phyloP scores from a whole-genome alignment of 2,113 vertebrate species.

The Myrmecobius fasciatus region DNA sequence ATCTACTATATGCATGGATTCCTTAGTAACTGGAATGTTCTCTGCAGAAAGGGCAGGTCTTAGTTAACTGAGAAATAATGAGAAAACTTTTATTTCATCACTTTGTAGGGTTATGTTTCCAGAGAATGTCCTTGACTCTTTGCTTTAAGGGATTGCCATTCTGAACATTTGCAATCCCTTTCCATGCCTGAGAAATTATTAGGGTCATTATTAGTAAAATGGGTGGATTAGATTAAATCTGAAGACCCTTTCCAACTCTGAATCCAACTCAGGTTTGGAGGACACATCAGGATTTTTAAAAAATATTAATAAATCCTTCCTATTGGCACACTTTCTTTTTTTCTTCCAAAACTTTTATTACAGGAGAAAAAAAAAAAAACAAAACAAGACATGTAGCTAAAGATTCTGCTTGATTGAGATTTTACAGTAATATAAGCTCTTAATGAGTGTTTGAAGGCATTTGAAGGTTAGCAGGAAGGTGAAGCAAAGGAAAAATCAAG shows the following conservation, averaged over 20 bases:
- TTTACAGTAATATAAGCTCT: background rate
- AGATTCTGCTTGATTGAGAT: background rate
- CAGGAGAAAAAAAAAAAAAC: no score
- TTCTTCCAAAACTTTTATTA: background rate
- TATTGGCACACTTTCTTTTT: background rate
- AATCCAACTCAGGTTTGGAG: background rate
- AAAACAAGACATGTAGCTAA: background rate
- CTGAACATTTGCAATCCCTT: background rate
- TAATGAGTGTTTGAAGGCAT: background rate
- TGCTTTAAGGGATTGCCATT: background rate
- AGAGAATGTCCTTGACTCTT: background rate
- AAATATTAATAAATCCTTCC: background rate
- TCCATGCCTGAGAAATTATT: background rate
- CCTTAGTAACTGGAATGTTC: background rate
- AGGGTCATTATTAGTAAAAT: no score
- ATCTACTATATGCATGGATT: background rate
- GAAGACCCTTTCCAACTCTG: background rate
- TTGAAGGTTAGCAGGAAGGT: background rate
- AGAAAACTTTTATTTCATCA: background rate
- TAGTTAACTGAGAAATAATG: background rate
- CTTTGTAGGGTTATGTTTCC: background rate
- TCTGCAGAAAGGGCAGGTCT: background rate
- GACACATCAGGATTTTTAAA: background rate
- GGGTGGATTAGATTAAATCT: background rate
- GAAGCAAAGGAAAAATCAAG: background rate